Evolutionary conservation across 2,888 invertebrate genomes (phyloP), one percentile per base, ranked within the genome.

Genomic region (Lithosia quadra): DNA sequence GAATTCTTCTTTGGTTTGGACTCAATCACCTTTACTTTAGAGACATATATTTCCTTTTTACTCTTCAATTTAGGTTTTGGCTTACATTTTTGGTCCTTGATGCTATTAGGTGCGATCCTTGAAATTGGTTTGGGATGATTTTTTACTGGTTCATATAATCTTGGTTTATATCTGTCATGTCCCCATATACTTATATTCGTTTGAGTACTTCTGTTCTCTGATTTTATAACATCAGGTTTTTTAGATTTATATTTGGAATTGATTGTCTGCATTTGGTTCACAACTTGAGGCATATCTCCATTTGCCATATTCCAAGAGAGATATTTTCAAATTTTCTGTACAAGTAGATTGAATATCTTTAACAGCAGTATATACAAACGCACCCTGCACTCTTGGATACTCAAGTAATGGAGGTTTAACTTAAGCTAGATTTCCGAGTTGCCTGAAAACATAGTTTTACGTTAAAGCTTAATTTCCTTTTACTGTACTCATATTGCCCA

Each of bases 151-250:
- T 55, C 33, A 55, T 63, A 63, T 18, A 55, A 15, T 63, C 22
- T 21, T 8, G 34, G 4, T 21, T n/a, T 22, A 15, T 58, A 33
- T 22, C 22, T 58, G 15, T 21, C 43, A 39, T 21, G 24, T 11
- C 58, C 43, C 43, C 58, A 57, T 33, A 58, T 58, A 43, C 58
- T 65, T n/a, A 57, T 58, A 39, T 65, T 58, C 57, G 58, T 58
- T 58, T 65, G 65, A 43, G 57, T 65, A 43, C 63, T 55, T 34
- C 63, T 34, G 10, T 63, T 63, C 55, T 63, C 63, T 34, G 55
- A 34, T 7, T 64, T 60, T 49, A 36, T 10, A 10, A 7, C 10
- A 18, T 13, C n/a, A 1, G 28, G n/a, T 63, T 53, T 63, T 18
- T 63, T 63, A 15, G 22, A 7, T 18, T 24, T 63, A 18, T 22